Evolutionary conservation across 2,888 invertebrate genomes (phyloP).

Genomic region (Drosophila trichaetosa): DNA sequence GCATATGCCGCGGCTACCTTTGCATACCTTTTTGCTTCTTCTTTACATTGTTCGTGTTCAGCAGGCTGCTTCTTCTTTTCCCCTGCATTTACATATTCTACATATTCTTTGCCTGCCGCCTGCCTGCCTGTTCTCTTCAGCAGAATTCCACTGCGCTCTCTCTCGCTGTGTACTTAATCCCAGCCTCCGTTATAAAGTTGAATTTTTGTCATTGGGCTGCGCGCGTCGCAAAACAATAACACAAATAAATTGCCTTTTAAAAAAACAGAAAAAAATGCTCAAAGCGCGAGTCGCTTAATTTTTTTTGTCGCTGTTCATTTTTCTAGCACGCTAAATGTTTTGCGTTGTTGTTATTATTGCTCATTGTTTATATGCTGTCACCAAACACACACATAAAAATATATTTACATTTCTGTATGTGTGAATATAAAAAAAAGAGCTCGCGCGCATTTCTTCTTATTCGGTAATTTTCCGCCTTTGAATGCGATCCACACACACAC

Average conservation of each 20-base stretch:
- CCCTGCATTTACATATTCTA: conserved; percentile 38
- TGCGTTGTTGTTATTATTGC: conserved; percentile 28
- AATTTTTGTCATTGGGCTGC: conserved; percentile 61
- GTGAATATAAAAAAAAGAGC: conserved; percentile 8
- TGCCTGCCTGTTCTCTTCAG: neutral
- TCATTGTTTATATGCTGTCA: conserved; percentile 35
- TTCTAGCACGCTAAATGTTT: conserved; percentile 27
- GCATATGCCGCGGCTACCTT: conserved; percentile 8
- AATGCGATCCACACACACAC: conserved; percentile 33
- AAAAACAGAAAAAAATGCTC: conserved; percentile 20
- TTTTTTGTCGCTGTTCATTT: conserved; percentile 11
- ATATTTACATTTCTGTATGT: conserved; percentile 1
- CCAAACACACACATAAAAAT: conserved; percentile 11
- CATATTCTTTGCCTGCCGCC: neutral
- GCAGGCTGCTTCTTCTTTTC: conserved; percentile 7
- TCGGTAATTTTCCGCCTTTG: conserved; percentile 50
- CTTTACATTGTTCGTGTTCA: neutral
- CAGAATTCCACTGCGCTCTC: conserved; percentile 9
- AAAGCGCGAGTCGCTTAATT: conserved; percentile 53
- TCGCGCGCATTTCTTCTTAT: conserved; percentile 34
- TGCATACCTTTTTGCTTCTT: conserved; percentile 24
- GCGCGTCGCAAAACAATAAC: conserved; percentile 73
- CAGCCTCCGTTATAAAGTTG: conserved; percentile 16
- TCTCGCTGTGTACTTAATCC: conserved; percentile 14
- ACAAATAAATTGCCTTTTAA: conserved; percentile 51